Evolutionary conservation across 2,888 invertebrate genomes (phyloP), one percentile per base, ranked within the genome.

Genomic region (Tryphoninae sp.): DNA sequence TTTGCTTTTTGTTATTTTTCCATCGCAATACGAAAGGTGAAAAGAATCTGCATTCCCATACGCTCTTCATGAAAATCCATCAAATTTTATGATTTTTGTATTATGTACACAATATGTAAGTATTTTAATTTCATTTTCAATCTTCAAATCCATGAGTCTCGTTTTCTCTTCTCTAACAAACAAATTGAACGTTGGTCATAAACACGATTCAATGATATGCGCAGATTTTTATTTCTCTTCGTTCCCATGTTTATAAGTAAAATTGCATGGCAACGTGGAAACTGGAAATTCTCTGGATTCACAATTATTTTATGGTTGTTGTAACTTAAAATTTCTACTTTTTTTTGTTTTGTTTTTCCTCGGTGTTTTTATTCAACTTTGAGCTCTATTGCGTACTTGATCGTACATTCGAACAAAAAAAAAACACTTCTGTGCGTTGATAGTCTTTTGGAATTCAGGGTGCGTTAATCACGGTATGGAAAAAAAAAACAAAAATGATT

Each of bases 171-270:
- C 42, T 45, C 59, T 62, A 19, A 19, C 61, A 40, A 68, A 42
- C 42, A 22, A 40, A 40, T 68, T 51, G 8, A 74, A 78, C 59
- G 45, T 74, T 81, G 74, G 69, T 77, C 78, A 49, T 45, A 71
- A 80, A 78, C 73, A 78, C 62, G 11, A 77, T 72, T 73, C 45
- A 73, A 71, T 78, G 74, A 81, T 78, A 74, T 81, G 73, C 74
- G 62, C 51, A 67, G 42, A 19, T 73, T 19, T 78, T 69, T 62
- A 45, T 53, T 78, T 78, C 45, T 23, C 33, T 65, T 71, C 23
- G 16, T 71, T 16, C 51, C 23, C 58, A 33, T 58, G 9, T 7
- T 16, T 55, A 55, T 16, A 19, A 4, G 19, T 19, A 19, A 45
- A 55, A 19, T 19, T 19, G 55, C 19, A 19, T 55, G 9, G 2